Evolutionary conservation across 2,888 invertebrate species (phyloP), one percentile per base, ranked within the genome.

Genomic region (Eupithecia insigniata): DNA sequence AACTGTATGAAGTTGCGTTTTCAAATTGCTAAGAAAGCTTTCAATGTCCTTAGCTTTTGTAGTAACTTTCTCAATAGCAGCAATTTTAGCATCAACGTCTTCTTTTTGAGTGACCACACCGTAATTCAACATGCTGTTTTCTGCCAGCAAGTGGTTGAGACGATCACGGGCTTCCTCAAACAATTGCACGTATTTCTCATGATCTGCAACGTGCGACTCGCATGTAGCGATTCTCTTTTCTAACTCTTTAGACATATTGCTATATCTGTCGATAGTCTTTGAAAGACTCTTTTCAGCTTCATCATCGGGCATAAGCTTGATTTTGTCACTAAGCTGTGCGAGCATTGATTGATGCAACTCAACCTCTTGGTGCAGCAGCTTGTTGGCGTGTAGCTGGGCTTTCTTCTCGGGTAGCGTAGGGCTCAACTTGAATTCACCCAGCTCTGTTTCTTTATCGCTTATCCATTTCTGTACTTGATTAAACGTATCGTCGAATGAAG

Each of bases 401-500:
- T 98, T 98, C 92, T 99, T 99, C 81, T 99, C 98, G 1, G 97
- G 96, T 66, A 99, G 92, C 0, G 97, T 97, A 1, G 98, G 96
- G 82, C 97, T 96, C 5, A 97, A 90, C 78, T 96, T 96, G 69
- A 96, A 95, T 67, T 96, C 96, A 55, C 96, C 96, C 1, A 96
- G 95, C 46, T 98, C 93, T 85, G 97, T 97, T 66, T 95, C 95
- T 85, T 97, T 97, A 0, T 98, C 98, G 70, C 95, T 95, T 36
- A 99, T 95, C 97, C 99, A 99, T 84, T 96, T 96, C 79, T 97
- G 96, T 10, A 98, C 96, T 95, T 98, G 98, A 65, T 96, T 96
- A 80, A 97, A 97, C 76, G 98, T 98, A 82, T 99, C 98, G 87
- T 99, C 98, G 87, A 99, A 98, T 1, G 98, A 98, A 5, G 98